A percentile compares a stretch with the other conserved stretches of the same genome.
phyloP scores from a whole-genome alignment of 2,113 vertebrate genomes.

The Benitochromis conjunctus region DNA sequence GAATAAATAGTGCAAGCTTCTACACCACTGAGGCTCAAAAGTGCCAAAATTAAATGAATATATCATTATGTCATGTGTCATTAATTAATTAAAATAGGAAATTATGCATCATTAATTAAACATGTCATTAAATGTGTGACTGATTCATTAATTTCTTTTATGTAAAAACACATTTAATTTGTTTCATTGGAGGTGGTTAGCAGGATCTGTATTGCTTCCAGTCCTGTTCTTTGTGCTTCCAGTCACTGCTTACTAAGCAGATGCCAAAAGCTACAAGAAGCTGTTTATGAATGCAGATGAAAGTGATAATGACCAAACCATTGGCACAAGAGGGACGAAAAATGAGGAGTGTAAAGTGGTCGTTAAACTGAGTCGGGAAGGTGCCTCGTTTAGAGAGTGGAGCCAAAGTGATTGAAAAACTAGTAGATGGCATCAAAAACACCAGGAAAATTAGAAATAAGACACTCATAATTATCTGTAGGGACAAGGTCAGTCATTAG shows the following conservation, averaged over 20 bases:
- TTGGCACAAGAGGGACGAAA: accelerated
- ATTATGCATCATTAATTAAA: not conserved
- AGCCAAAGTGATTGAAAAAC: not conserved
- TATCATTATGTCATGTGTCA: not conserved
- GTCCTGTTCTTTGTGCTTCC: not conserved
- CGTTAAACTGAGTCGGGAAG: not conserved
- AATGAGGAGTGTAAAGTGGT: not conserved
- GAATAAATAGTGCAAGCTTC: not conserved
- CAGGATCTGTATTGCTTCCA: not conserved
- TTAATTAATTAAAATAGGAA: not conserved
- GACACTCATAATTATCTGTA: not conserved
- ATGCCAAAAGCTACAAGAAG: not conserved
- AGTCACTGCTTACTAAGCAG: not conserved
- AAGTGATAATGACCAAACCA: not conserved
- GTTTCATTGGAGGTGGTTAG: not conserved
- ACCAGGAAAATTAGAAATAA: not conserved
- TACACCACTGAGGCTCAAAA: not conserved
- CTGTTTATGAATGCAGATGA: not conserved
- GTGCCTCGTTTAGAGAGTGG: not conserved
- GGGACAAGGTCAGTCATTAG: not conserved
- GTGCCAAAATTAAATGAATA: not conserved
- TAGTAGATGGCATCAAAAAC: not conserved
- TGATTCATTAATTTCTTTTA: not conserved
- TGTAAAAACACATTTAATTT: not conserved
- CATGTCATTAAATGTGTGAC: not conserved